Evolutionary conservation across 2,797 vertebrate genomes (phyloP).

Genomic region (Coranthus polyacanthus): DNA sequence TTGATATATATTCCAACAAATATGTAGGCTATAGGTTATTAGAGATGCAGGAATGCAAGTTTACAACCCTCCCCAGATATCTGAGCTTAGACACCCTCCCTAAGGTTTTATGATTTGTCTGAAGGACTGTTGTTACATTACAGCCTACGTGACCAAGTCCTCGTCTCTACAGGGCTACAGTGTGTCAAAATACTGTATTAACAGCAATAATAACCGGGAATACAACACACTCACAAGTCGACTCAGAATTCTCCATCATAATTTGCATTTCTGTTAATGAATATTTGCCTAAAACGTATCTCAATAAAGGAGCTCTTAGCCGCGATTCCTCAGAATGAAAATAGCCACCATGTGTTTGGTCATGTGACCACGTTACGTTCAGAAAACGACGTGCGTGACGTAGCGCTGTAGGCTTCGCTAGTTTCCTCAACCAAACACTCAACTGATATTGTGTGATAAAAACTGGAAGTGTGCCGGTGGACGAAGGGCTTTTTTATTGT

Average conservation of each 20-base stretch:
- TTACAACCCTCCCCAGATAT: no score
- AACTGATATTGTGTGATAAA: slow-evolving; percentile 73
- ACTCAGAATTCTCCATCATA: neutral
- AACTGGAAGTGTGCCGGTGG: slow-evolving; percentile 66
- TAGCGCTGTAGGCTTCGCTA: slow-evolving; percentile 65
- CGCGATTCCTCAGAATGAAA: slow-evolving; percentile 56
- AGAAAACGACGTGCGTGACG: slow-evolving; percentile 71
- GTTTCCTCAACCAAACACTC: slow-evolving; percentile 80
- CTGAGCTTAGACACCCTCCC: no score
- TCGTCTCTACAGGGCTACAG: neutral
- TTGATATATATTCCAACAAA: no score
- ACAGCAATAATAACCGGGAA: neutral
- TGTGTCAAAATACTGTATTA: no score
- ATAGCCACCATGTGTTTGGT: slow-evolving; percentile 80
- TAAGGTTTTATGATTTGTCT: neutral
- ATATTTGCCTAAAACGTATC: neutral
- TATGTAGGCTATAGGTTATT: no score
- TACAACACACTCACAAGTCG: neutral
- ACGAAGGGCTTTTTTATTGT: slow-evolving; percentile 30
- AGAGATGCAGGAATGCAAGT: no score
- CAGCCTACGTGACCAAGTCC: neutral
- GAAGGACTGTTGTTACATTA: slow-evolving; percentile 12
- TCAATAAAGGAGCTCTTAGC: neutral
- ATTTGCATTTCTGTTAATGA: neutral
- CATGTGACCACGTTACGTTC: slow-evolving; percentile 79